Base-by-base conservation (phyloP, 2,888 invertebrate genomes). In the Acronicta aceris region DNA sequence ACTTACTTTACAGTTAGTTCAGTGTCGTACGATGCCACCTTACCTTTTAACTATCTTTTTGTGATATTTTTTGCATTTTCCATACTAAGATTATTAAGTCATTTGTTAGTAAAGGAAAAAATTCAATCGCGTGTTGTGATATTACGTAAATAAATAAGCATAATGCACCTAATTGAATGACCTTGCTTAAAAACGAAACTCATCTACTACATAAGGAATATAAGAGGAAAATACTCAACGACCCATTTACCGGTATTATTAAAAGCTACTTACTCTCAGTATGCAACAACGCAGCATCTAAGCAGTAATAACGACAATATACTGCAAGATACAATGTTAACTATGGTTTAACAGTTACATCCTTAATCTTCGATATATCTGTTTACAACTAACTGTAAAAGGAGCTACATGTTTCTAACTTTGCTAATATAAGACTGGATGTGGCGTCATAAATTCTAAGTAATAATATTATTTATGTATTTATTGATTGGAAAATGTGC, bases 341-440 rank as follows among this genome's bases (percentile, higher is more conserved):
- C 64, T 64, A 68, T 47, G 45, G 55, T 1, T 65, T 61, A 67
- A 76, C 74, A 76, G 79, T 76, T 79, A 81, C 69, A 79, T 85
- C 84, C 84, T 85, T 86, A 83, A 84, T 83, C 80, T 77, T 67
- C 63, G 60, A 75, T 77, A 78, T 83, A 85, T 85, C 81, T 84
- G 75, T 82, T 83, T 81, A 81, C 82, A 76, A 74, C 66, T 87
- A 86, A 85, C 86, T 80, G 85, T 87, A 82, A 81, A 83, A 82
- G 81, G 79, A 80, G 81, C 60, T 71, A 73, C 76, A 55, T 66
- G 70, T 71, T 75, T 65, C 69, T 47, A 66, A 58, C 52, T 52
- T 33, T 51, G 54, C 73, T 25, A 65, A 76, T 1, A 46, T 66
- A 17, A 0, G 9, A 33, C 80, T 81, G 45, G 83, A 86, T 67